Conservation (phyloP, 2,797 vertebrate genomes). For the Cirrhinus molitorella region DNA sequence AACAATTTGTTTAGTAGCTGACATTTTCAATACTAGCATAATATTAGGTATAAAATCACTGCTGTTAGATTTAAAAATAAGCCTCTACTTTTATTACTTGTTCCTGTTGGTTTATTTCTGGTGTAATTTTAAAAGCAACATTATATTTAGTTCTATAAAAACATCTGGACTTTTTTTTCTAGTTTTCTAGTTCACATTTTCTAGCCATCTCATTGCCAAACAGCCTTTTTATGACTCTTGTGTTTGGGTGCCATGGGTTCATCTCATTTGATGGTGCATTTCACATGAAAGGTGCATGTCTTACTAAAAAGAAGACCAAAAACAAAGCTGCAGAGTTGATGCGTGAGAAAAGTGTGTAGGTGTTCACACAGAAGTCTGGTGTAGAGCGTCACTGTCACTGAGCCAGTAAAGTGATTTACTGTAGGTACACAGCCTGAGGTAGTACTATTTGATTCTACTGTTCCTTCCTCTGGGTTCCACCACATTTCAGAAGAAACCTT, state of each 20-base stretch:
- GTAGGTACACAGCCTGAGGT: slow-evolving; percentile 40
- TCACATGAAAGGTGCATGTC: neutral
- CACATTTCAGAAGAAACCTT: neutral
- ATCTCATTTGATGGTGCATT: neutral
- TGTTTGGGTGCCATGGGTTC: neutral
- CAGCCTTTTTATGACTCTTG: neutral
- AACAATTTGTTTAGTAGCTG: neutral
- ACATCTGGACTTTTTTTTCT: neutral
- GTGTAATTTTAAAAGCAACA: neutral
- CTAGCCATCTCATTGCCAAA: neutral
- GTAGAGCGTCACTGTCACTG: slow-evolving; percentile 19
- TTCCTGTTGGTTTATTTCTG: neutral
- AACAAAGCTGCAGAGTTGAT: neutral
- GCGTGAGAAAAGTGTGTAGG: neutral
- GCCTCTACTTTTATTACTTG: neutral
- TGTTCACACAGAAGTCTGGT: neutral
- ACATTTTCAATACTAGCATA: neutral
- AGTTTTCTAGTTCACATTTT: neutral
- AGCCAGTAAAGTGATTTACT: slow-evolving; percentile 27
- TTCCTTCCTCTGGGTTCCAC: neutral
- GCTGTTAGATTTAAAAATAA: neutral
- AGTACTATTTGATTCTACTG: slow-evolving; percentile 8
- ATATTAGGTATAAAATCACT: neutral
- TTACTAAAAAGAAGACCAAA: neutral
- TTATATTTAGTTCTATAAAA: neutral